Conservation (phyloP, 2,113 vertebrate genomes). For the Geothlypis trichas region DNA sequence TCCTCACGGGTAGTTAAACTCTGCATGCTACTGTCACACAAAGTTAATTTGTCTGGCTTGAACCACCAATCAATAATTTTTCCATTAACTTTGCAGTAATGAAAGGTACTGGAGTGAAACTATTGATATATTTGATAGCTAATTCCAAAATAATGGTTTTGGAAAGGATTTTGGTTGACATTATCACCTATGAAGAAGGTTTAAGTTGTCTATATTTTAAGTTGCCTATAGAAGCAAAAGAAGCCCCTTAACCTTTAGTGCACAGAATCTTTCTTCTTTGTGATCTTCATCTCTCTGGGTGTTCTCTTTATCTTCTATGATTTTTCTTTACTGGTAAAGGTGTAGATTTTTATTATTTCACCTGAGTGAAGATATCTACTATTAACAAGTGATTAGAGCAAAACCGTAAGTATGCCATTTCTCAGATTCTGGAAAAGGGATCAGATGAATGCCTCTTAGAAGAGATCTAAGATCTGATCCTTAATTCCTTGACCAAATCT, state of each 20-base stretch:
- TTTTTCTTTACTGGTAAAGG: neutral
- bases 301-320: neutral
- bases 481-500: neutral
- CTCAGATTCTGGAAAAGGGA: neutral
- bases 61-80: constrained; percentile 48
- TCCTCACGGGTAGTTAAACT: neutral
- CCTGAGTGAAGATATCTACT: neutral
- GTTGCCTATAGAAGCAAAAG: neutral
- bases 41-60: neutral
- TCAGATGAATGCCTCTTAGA: neutral
- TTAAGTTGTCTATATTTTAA: neutral
- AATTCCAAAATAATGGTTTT: constrained; percentile 26
- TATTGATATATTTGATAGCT: neutral
- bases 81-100: constrained; percentile 36
- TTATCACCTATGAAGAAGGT: neutral
- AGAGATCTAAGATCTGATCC: neutral
- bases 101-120: constrained; percentile 22
- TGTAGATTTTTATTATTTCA: neutral
- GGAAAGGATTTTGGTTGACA: neutral
- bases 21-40: neutral
- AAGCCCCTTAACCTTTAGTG: neutral
- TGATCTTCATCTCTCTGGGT: neutral
- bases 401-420: fast-evolving
- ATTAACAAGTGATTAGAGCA: neutral
- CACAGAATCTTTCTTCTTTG: neutral